Conservation (phyloP, 2,888 invertebrate species). For the Scrobipalpa atriplicella region DNA sequence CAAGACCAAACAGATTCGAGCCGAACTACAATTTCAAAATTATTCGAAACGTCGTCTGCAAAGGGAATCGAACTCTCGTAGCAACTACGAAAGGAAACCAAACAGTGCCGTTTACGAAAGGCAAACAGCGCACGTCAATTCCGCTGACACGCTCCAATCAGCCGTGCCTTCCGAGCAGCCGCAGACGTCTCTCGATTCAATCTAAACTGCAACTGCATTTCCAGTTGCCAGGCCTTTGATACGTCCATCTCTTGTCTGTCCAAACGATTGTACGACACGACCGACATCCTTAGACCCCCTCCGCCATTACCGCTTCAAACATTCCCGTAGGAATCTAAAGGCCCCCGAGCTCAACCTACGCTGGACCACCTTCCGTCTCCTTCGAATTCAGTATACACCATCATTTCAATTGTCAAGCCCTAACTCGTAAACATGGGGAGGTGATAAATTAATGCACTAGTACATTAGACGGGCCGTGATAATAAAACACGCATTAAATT, state of each 20-base stretch:
- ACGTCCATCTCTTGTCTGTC: conserved; percentile 81
- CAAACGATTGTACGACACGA: conserved; percentile 70
- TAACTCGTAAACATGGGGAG: conserved; percentile 75
- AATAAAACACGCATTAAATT: conserved; percentile 81
- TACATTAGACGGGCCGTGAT: conserved; percentile 78
- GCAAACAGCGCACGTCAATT: conserved; percentile 65
- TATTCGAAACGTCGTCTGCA: conserved; percentile 16
- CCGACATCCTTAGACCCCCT: conserved; percentile 56
- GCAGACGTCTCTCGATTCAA: conserved; percentile 78
- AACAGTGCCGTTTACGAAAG: conserved; percentile 53
- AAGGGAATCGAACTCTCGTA: conserved; percentile 20
- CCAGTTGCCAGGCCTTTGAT: conserved; percentile 78
- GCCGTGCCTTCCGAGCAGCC: conserved; percentile 71
- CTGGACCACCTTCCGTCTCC: conserved; percentile 52
- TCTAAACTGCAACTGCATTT: conserved; percentile 79
- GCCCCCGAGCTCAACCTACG: conserved; percentile 48
- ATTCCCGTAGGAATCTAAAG: conserved; percentile 41
- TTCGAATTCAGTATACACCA: conserved; percentile 69
- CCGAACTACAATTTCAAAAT: conserved; percentile 12
- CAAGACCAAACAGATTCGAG: not conserved
- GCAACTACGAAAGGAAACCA: conserved; percentile 43
- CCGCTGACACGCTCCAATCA: conserved; percentile 77
- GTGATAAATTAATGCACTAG: conserved; percentile 80
- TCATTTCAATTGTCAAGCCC: conserved; percentile 79
- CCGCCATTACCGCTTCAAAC: conserved; percentile 39